Evolutionary conservation across 2,797 vertebrate species (phyloP), one percentile per base, ranked within the genome.

Genomic region (Sebastes nivosus): DNA sequence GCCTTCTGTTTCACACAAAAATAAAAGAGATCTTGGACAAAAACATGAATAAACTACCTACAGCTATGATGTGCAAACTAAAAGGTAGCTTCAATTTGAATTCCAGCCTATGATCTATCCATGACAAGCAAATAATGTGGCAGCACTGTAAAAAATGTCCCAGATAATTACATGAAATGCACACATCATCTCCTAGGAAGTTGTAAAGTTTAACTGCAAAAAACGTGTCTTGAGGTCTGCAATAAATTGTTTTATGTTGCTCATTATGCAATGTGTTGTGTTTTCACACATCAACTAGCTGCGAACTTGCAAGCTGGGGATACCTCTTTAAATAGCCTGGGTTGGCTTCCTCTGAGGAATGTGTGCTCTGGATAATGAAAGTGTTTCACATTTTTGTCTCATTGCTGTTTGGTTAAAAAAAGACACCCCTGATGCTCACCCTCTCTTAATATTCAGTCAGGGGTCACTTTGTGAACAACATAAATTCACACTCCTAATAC

Each of bases 1-100:
- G 12, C 59, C 74, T 70, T 81, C 69, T 81, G 77, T 83, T 83
- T 72, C 11, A 55, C 50, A 70, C 78, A 3, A 61, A 76, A 79
- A 71, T 32, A 29, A 25, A 3, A 58, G 0, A 34, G 16, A 68
- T 42, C 58, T 64, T 6, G 2, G 11, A 55, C 16, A 66, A 36
- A 12, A 16, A 12, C 29, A 61, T 13, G 4, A 67, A 42, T n/a
- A 10, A 67, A 59, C 32, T 29, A 9, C 25, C 30, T 58, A 7
- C 18, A 58, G n/a, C 4, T 42, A 67, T 50, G 10, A 27, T 16
- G 14, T 60, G 25, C 24, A 68, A 52, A 34, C 8, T 11, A 52
- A 58, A 69, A 55, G 4, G 11, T 14, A 14, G 7, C 16, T 63
- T 11, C 13, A 2, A 27, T 32, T 25, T 32, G 24, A 52, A 64